Conservation (phyloP, 2,888 invertebrate genomes). For the Tortrix viridana region DNA sequence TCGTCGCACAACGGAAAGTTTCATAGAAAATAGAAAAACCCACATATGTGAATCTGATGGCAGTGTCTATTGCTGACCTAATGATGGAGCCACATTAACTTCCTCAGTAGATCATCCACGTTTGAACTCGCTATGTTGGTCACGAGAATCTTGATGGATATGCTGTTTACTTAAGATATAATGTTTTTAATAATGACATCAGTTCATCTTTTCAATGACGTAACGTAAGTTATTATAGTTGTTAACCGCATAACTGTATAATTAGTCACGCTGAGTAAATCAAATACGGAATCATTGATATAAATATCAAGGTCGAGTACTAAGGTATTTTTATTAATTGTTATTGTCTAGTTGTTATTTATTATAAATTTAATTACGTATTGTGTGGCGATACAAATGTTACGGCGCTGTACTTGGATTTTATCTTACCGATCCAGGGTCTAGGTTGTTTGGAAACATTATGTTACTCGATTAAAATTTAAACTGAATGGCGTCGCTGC, state of each 20-base stretch:
- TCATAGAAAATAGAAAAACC: no score
- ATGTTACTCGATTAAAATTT: constrained; percentile 9
- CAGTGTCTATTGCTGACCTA: no score
- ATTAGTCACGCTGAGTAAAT: constrained; percentile 30
- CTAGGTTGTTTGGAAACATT: constrained; percentile 8
- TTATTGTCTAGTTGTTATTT: constrained; percentile 11
- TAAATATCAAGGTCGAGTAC: constrained; percentile 18
- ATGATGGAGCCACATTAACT: no score
- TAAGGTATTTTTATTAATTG: constrained; percentile 15
- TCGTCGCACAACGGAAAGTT: no score
- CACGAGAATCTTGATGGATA: no score
- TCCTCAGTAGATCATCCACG: no score
- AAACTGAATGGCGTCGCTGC: no score
- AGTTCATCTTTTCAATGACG: constrained; percentile 28
- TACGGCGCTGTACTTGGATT: constrained; percentile 19
- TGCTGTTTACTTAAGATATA: no score
- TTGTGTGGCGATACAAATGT: constrained; percentile 20
- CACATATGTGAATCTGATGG: no score
- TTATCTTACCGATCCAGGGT: constrained; percentile 13
- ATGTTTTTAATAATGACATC: constrained; percentile 10
- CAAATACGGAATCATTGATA: constrained; percentile 18
- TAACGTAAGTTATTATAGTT: constrained; percentile 11
- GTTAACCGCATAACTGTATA: constrained; percentile 17
- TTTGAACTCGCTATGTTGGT: no score
- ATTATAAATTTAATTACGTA: constrained; percentile 6